phyloP scores from a whole-genome alignment of 2,113 vertebrate species.

The Glaucidium brasilianum region DNA sequence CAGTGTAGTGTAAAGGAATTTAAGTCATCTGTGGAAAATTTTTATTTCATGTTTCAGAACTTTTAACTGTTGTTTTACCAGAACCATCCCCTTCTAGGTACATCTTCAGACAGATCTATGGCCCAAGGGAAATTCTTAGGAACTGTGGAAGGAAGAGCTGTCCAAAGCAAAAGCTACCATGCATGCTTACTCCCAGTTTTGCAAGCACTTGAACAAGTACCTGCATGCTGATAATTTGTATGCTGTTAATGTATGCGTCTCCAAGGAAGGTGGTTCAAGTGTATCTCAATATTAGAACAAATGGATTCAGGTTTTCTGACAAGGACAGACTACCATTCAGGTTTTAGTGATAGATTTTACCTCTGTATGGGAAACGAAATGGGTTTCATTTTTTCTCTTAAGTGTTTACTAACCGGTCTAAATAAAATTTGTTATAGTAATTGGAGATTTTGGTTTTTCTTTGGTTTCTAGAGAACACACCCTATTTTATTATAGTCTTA shows the following conservation, averaged over 20 bases:
- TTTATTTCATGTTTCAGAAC: neutral
- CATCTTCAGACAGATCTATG: neutral
- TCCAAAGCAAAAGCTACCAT: neutral
- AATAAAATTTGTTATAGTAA: neutral
- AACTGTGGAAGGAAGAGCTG: neutral
- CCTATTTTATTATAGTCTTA: neutral
- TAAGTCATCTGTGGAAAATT: neutral
- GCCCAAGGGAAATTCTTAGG: neutral
- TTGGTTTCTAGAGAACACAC: neutral
- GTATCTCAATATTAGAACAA: neutral
- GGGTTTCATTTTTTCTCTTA: neutral
- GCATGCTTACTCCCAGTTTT: neutral
- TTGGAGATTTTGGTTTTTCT: neutral
- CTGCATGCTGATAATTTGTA: neutral
- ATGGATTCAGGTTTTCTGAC: neutral
- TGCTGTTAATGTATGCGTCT: neutral
- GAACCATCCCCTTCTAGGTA: neutral
- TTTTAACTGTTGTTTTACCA: neutral
- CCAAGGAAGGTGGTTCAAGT: neutral
- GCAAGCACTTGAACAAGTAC: neutral
- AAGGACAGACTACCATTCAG: neutral
- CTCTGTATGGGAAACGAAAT: neutral
- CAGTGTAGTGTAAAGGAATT: conserved; percentile 17
- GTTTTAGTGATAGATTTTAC: neutral
- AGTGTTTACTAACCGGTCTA: neutral